These are phyloP conservation scores for Homarus americanus DNA, from an alignment of 1,140 invertebrate genomes.

Conservation along the genomic window DNA sequence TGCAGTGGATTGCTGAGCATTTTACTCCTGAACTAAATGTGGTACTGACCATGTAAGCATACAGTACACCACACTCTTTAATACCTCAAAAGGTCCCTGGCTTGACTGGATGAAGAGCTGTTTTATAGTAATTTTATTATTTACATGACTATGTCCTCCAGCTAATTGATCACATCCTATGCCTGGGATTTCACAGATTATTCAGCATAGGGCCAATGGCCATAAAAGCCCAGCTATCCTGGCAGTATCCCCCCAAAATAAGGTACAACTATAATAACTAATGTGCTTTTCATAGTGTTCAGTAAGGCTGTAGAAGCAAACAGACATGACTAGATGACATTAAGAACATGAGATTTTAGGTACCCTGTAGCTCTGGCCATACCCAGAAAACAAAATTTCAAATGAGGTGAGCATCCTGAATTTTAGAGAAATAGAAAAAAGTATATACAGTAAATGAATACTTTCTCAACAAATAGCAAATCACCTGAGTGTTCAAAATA, in stretches of 20 bases:
- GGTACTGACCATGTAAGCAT: no score
- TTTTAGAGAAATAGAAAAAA: no score
- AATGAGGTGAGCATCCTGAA: not conserved
- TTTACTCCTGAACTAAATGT: no score
- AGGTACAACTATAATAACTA: not conserved
- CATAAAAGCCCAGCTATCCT: slow-evolving; percentile 4
- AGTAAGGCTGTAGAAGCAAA: not conserved
- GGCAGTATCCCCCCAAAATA: not conserved
- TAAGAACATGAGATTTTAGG: slow-evolving; percentile 38
- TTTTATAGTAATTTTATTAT: no score
- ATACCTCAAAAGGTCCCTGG: no score
- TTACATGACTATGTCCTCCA: no score
- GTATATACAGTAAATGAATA: not conserved
- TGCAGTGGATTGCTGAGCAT: no score
- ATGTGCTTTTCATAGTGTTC: not conserved
- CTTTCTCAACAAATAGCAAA: not conserved
- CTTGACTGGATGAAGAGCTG: no score
- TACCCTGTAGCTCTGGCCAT: slow-evolving; percentile 42
- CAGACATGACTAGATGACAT: slow-evolving; percentile 27
- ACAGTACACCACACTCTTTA: no score
- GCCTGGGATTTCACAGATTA: no score
- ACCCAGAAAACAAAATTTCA: slow-evolving; percentile 2
- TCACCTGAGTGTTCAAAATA: not conserved
- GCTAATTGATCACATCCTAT: no score
- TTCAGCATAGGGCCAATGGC: no score